Evolutionary conservation across 2,888 invertebrate genomes (phyloP).

Genomic region (Epistrophe grossulariae): DNA sequence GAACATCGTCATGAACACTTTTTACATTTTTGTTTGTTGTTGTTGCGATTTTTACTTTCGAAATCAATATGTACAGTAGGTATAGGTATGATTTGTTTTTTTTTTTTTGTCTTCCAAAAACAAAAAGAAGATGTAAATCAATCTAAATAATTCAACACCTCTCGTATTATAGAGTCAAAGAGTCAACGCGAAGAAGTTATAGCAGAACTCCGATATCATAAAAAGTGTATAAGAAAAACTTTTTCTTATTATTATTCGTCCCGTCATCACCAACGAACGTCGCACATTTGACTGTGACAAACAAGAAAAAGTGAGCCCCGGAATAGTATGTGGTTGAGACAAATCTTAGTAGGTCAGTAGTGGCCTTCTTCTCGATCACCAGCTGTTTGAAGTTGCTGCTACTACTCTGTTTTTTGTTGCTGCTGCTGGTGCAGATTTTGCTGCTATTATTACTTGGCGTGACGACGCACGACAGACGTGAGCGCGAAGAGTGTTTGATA

Average conservation of each 20-base stretch:
- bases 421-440: conserved; percentile 71
- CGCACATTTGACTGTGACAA: conserved; percentile 78
- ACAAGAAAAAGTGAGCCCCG: conserved; percentile 78
- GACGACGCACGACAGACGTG: conserved; percentile 51
- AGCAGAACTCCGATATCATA: conserved; percentile 26
- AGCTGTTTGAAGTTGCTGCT: conserved; percentile 75
- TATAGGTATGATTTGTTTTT: neutral
- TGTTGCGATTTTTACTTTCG: conserved; percentile 51
- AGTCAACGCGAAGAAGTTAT: conserved; percentile 11
- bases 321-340: conserved; percentile 70
- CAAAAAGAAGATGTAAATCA: conserved; percentile 37
- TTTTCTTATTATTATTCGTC: conserved; percentile 83
- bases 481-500: conserved; percentile 63
- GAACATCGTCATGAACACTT: conserved; percentile 42
- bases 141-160: conserved; percentile 51
- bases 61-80: conserved; percentile 44
- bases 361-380: conserved; percentile 78
- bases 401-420: conserved; percentile 67
- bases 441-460: conserved; percentile 56
- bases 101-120: conserved; percentile 29
- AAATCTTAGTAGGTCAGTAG: conserved; percentile 83
- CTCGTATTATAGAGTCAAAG: conserved; percentile 12
- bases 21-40: conserved; percentile 54
- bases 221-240: conserved; percentile 78
- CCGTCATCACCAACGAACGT: conserved; percentile 77